Evolutionary conservation across 2,888 invertebrate species (phyloP).

Genomic region (Sepiola atlantica): DNA sequence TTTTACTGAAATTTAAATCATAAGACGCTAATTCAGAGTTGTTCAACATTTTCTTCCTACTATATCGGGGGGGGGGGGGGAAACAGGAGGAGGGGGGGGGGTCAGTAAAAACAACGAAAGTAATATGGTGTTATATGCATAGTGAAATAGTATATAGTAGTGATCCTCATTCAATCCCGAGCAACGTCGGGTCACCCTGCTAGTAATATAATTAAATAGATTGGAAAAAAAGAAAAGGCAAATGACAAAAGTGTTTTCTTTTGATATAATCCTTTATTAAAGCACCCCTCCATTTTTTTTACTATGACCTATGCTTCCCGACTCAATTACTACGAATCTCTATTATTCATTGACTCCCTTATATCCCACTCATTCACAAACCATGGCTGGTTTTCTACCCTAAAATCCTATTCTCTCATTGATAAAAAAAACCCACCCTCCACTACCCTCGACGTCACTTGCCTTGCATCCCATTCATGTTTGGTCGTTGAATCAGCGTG

Average conservation of each 20-base stretch:
- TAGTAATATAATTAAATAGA: neutral
- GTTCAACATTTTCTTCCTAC: too few species aligned
- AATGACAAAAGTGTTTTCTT: neutral
- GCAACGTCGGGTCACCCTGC: too few species aligned
- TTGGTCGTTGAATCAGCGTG: neutral
- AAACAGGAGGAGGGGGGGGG: too few species aligned
- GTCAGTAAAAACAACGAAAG: too few species aligned
- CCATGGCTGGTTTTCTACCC: neutral
- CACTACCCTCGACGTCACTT: neutral
- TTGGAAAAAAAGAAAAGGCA: neutral
- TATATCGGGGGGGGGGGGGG: too few species aligned
- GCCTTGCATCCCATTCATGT: neutral
- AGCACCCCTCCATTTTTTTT: neutral
- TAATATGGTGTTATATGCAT: too few species aligned
- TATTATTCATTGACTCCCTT: neutral
- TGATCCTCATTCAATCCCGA: too few species aligned
- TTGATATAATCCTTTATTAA: neutral
- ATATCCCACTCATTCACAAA: neutral
- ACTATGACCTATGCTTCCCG: neutral
- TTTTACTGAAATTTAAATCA: too few species aligned
- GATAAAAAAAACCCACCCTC: neutral
- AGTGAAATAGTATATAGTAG: too few species aligned
- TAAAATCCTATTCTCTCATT: neutral
- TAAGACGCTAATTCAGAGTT: too few species aligned
- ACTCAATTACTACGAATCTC: conserved; percentile 19